Conservation (phyloP, 1,140 invertebrate genomes). For the Chironomus tepperi region DNA sequence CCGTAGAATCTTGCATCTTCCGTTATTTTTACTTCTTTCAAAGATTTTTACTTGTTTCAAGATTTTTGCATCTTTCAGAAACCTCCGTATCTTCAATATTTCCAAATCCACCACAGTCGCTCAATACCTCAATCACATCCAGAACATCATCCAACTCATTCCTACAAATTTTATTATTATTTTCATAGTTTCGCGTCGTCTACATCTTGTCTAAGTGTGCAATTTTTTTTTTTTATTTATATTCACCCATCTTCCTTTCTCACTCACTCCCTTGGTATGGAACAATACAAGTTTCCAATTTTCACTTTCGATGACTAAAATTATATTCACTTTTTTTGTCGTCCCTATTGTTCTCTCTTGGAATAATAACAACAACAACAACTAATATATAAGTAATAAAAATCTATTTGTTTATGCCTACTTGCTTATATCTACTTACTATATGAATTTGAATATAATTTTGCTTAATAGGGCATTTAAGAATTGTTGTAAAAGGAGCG, state of each 20-base stretch:
- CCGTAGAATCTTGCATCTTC: too few relatives aligned
- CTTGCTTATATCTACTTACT: too few relatives aligned
- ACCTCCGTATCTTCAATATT: too few relatives aligned
- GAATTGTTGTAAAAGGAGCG: too few relatives aligned
- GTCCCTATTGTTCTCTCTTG: slow-evolving; percentile 15
- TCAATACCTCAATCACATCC: too few relatives aligned
- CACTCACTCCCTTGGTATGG: neutral
- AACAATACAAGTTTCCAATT: slow-evolving; percentile 18
- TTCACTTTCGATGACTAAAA: slow-evolving; percentile 20
- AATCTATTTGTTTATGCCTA: neutral
- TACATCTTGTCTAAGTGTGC: slow-evolving; percentile 23
- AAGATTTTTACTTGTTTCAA: too few relatives aligned
- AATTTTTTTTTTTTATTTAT: slow-evolving; percentile 22
- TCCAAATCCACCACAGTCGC: too few relatives aligned
- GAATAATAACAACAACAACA: neutral
- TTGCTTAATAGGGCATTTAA: neutral
- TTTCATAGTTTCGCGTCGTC: neutral
- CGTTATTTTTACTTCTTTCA: too few relatives aligned
- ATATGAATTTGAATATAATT: neutral
- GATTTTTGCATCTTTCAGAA: too few relatives aligned
- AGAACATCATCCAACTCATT: too few relatives aligned
- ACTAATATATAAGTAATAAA: neutral
- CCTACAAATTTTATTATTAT: too few relatives aligned
- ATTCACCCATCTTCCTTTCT: neutral
- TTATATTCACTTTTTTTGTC: neutral